Evolutionary conservation across 2,797 vertebrate genomes (phyloP), one percentile per base, ranked within the genome.

Genomic region (Phataginus tricuspis): DNA sequence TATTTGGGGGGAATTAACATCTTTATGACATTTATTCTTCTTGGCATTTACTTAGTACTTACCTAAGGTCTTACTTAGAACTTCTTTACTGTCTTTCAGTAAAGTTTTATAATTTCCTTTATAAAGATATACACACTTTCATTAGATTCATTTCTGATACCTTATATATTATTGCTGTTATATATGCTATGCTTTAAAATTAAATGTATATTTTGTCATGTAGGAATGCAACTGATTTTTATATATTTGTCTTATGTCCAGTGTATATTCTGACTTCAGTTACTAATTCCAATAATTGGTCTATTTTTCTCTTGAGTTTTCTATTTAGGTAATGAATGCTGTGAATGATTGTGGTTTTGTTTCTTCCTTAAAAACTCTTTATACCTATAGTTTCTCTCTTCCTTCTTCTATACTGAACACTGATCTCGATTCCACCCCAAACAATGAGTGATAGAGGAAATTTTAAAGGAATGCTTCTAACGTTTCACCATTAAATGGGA

Each of bases 121-220:
- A 57, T 63, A 82, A 93, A 90, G 39, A 57, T 42, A 37, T 72
- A 5, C 7, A 57, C 31, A 15, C 95, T 95, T 93, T 80, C 61
- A 66, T 93, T 93, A 78, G 16, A 71, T 66, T 71, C 71, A 91
- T 88, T 72, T 86, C 39, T 87, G 68, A 49, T 91, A 84, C 23
- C 12, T 72, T 90, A 29, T 15, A 63, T 55, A 86, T 90, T 90
- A 12, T 90, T 92, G 19, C 53, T 95, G 31, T 93, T 77, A 14
- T 39, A 75, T 86, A 29, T 57, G 39, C n/a, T 42, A 71, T 71
- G 15, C 25, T 57, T 75, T 88, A 83, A 85, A 57, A 23, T 19
- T 66, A 51, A 29, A 12, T 86, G 4, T 64, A 88, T 94, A 7
- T 71, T 75, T 64, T 78, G 29, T 6, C 77, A 51, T 71, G 13